A percentile compares a stretch with the other conserved stretches of the same genome.
phyloP scores from a whole-genome alignment of 2,888 invertebrate genomes.

The Lasioglossum zephyrum region DNA sequence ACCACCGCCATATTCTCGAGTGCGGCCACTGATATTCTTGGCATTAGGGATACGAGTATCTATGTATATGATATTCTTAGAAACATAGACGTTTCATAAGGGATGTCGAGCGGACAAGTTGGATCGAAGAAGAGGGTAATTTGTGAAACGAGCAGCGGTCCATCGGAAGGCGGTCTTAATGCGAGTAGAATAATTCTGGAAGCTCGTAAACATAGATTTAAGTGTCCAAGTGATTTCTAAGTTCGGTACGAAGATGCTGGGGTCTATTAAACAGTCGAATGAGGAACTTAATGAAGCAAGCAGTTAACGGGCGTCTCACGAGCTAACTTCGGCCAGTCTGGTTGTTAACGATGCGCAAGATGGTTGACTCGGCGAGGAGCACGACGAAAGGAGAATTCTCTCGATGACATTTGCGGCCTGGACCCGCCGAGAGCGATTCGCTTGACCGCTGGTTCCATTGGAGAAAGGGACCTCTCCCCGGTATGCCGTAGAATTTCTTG shows the following conservation, averaged over 20 bases:
- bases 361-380: constrained; percentile 20
- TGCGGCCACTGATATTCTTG: too few species aligned
- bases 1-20: too few species aligned
- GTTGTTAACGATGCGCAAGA: constrained; percentile 53
- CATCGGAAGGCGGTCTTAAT: background rate
- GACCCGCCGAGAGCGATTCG: constrained; percentile 47
- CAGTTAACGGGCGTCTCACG: constrained; percentile 9
- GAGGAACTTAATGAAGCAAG: constrained; percentile 29
- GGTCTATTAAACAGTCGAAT: constrained; percentile 19
- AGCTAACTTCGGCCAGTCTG: background rate
- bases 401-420: constrained; percentile 53
- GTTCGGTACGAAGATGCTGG: background rate
- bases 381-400: constrained; percentile 8
- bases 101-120: too few species aligned
- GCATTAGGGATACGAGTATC: too few species aligned
- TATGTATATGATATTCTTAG: too few species aligned
- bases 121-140: too few species aligned
- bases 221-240: constrained; percentile 17
- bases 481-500: constrained; percentile 33
- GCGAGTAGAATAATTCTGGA: background rate
- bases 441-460: constrained; percentile 60
- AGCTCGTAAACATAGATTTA: background rate
- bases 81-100: too few species aligned
- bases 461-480: constrained; percentile 48
- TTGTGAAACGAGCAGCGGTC: background rate